Conservation (phyloP, 53 echinoderm and acorn worm species). For the Crossaster papposus region DNA sequence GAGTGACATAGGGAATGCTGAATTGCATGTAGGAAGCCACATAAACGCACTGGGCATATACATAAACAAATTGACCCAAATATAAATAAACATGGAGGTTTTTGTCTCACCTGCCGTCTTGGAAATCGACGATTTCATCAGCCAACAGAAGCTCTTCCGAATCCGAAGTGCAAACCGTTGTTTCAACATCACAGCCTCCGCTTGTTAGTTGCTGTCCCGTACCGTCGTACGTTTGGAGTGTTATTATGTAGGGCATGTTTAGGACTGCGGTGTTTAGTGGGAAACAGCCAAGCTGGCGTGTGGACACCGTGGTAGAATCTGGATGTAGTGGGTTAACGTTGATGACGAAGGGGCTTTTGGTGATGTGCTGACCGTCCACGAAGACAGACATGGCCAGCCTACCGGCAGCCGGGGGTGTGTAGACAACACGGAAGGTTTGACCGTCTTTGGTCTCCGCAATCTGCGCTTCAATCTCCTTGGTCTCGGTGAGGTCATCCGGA, state of each 20-base stretch:
- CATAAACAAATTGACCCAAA: background rate
- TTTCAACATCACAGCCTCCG: constrained; percentile 15
- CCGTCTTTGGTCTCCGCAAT: background rate
- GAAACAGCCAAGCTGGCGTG: background rate
- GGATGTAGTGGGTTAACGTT: constrained; percentile 17
- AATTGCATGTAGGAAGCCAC: no score
- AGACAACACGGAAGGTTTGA: background rate
- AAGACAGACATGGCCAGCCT: constrained; percentile 17
- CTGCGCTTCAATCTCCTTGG: background rate
- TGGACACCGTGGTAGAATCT: background rate
- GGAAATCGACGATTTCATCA: background rate
- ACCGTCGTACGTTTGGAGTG: background rate
- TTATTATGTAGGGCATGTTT: constrained; percentile 12
- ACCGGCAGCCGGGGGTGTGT: constrained; percentile 26
- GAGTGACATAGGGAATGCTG: no score
- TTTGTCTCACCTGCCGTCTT: constrained; percentile 27
- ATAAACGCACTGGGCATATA: no score
- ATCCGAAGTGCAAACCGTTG: background rate
- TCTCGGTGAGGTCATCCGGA: background rate
- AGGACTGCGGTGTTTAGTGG: constrained; percentile 3
- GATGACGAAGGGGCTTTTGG: constrained; percentile 17
- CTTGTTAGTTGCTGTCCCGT: background rate
- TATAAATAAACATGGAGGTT: background rate
- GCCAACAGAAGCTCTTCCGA: background rate
- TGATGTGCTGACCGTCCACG: constrained; percentile 2